These are phyloP conservation scores for Homarus americanus DNA, from an alignment of 1,140 invertebrate species.

Conservation along the genomic window DNA sequence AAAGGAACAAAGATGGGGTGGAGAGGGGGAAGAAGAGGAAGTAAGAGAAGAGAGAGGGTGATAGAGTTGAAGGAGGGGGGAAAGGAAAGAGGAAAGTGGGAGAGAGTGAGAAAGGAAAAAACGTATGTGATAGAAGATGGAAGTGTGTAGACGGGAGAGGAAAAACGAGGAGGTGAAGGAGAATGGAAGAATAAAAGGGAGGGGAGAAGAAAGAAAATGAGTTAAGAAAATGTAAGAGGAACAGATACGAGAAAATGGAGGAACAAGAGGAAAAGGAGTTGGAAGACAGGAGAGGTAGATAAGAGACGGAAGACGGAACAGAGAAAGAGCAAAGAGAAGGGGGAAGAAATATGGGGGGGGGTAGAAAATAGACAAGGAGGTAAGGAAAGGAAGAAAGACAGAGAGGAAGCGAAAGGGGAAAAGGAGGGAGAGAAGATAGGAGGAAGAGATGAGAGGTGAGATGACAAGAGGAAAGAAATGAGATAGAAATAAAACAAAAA, in stretches of 20 bases:
- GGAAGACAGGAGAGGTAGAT: no score
- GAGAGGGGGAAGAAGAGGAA: background rate
- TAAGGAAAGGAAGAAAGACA: background rate
- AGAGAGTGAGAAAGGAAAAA: background rate
- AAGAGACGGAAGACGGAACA: no score
- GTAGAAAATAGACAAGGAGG: background rate
- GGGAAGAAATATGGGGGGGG: background rate
- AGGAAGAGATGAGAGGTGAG: background rate
- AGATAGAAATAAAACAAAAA: no score
- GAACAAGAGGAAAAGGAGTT: background rate
- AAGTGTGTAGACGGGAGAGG: background rate
- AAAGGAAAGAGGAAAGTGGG: background rate
- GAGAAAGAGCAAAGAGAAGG: background rate
- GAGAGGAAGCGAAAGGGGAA: background rate
- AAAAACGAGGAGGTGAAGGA: background rate
- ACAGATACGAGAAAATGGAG: background rate
- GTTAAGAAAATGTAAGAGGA: background rate
- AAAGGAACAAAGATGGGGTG: background rate
- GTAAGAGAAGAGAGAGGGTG: background rate
- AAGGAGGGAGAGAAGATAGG: background rate
- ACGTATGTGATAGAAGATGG: background rate
- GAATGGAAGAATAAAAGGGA: background rate
- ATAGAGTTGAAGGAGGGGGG: background rate
- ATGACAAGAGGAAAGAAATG: background rate
- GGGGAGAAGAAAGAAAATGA: slow-evolving; percentile 1